These are phyloP conservation scores for Lampris megalopsis DNA, from an alignment of 2,113 vertebrate species.

Conservation along the genomic window DNA sequence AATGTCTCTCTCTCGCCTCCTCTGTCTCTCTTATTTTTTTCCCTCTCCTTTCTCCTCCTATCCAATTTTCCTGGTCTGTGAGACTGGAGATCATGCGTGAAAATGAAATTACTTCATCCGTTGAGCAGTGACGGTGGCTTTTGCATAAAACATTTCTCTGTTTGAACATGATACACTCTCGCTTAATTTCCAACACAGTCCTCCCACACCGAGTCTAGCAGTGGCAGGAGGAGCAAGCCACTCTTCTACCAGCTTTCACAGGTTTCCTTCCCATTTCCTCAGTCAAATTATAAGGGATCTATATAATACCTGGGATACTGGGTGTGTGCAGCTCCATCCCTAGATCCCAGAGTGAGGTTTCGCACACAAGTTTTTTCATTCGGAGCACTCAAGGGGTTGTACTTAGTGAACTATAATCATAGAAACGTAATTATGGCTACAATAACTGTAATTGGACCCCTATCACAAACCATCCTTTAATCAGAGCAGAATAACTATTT, in stretches of 20 bases:
- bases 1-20: slow-evolving; percentile 29
- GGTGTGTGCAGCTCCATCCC: slow-evolving; percentile 10
- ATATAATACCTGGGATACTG: not conserved
- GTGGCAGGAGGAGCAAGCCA: slow-evolving; percentile 6
- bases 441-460: slow-evolving; percentile 46
- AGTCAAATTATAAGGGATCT: slow-evolving; percentile 44
- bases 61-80: slow-evolving; percentile 76
- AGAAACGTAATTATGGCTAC: slow-evolving; percentile 29
- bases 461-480: slow-evolving; percentile 50
- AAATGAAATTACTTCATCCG: slow-evolving; percentile 83
- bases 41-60: slow-evolving; percentile 62
- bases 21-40: slow-evolving; percentile 30
- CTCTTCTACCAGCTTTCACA: slow-evolving; percentile 43
- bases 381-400: slow-evolving; percentile 18
- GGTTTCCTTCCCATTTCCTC: slow-evolving; percentile 46
- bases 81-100: slow-evolving; percentile 81
- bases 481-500: slow-evolving; percentile 51
- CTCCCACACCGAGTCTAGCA: slow-evolving; percentile 59
- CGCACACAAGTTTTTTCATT: slow-evolving; percentile 13
- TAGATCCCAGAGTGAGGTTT: slow-evolving; percentile 31
- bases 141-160: slow-evolving; percentile 83
- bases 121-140: slow-evolving; percentile 71
- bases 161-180: slow-evolving; percentile 78
- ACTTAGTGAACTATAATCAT: slow-evolving; percentile 28
- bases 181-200: slow-evolving; percentile 73